Conservation (phyloP, 2,113 vertebrate species). For the Ancistrus triradiatus region DNA sequence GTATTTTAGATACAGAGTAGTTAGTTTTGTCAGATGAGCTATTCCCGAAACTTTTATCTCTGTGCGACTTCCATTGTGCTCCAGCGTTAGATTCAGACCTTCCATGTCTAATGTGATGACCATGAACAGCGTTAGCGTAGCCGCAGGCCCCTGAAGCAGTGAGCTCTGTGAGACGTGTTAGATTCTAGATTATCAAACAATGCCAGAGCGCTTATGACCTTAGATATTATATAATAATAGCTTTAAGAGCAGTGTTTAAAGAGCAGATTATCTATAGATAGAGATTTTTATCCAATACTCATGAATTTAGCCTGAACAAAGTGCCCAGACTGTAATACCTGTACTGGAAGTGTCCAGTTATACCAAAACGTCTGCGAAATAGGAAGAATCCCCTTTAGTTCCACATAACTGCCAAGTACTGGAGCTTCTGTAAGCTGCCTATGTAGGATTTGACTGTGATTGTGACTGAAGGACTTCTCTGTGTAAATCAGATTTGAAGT, state of each 20-base stretch:
- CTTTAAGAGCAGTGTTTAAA: no score
- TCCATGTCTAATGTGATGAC: constrained; percentile 2
- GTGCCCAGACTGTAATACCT: background rate
- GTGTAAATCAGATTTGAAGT: no score
- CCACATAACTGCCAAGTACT: constrained; percentile 3
- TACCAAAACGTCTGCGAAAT: constrained; percentile 4
- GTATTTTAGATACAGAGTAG: constrained; percentile 42
- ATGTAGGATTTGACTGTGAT: constrained; percentile 30
- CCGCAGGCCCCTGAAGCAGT: background rate
- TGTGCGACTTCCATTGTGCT: constrained; percentile 16
- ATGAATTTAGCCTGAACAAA: no score
- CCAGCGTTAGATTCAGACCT: background rate
- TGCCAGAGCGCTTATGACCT: no score
- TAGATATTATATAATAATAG: no score
- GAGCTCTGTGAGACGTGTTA: no score
- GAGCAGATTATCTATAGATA: no score
- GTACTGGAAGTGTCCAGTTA: constrained; percentile 5
- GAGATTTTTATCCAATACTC: no score
- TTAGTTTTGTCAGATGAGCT: constrained; percentile 38
- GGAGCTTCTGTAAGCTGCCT: constrained; percentile 8
- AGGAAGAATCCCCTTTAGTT: background rate
- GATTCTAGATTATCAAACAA: no score
- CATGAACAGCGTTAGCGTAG: constrained; percentile 10
- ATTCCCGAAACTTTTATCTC: constrained; percentile 28
- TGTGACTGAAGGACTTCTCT: no score